Base-by-base conservation (phyloP, 2,113 vertebrate genomes). In the Platycercus adscitus region DNA sequence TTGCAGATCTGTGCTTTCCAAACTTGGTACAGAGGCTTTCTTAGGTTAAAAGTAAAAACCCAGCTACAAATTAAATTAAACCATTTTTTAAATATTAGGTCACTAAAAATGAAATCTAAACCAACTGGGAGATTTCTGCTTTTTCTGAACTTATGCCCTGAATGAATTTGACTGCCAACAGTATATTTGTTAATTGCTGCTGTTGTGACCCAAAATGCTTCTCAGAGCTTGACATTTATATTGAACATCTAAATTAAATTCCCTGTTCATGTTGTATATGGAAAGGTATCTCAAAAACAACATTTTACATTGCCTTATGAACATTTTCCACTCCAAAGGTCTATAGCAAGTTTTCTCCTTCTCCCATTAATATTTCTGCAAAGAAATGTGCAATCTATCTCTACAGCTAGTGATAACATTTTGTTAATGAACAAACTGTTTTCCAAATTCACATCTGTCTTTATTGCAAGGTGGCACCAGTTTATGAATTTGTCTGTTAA, bases 151-250 rank as follows among this genome's bases (percentile, higher is more conserved):
- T 86, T 37, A 2, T 85, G 91, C 91, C 91, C 82, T 63, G 80
- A 71, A 89, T 72, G 77, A 81, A 66, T 86, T 58, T 24, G 14
- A 53, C 80, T 97, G 93, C 96, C 93, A 97, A 93, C 85, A 69
- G 16, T 43, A 13, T 89, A 75, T 96, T 95, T 94, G 86, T 82
- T 96, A 95, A 97, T 97, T 97, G 94, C 86, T 96, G 86, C 90
- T 95, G 50, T 53, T 89, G 91, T 93, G 68, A 91, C 93, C 87
- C 86, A 85, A 80, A 93, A 80, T 79, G 87, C 83, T 95, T 88
- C 86, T 95, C 69, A 46, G 94, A 96, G 81, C 84, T 89, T 70
- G 81, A 95, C 90, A 69, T 79, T 89, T 82, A 86, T 33, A 93
- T 66, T 83, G 91, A 97, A 83, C 71, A 88, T 90, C 86, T 87